Evolutionary conservation across 2,888 invertebrate species (phyloP).

Genomic region (Pyralis farinalis): DNA sequence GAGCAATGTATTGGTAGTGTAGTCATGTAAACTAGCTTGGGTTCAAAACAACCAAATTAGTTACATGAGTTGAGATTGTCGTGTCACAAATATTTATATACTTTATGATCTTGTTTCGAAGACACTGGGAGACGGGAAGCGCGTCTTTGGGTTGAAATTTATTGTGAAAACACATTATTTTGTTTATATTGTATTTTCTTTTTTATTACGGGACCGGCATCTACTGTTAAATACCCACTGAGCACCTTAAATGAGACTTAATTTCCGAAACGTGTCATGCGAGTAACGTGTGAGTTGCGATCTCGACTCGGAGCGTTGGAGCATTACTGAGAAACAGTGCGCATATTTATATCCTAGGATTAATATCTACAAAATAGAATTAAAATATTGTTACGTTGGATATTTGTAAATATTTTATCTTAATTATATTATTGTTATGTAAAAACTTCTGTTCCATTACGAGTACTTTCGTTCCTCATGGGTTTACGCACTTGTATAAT

Average conservation of each 20-base stretch:
- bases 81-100: too few species aligned
- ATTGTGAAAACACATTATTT: too few species aligned
- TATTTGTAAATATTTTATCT: constrained; percentile 59
- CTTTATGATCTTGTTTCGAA: too few species aligned
- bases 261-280: constrained; percentile 15
- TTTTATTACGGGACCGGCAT: too few species aligned
- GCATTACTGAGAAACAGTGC: constrained; percentile 2
- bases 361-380: constrained; percentile 21
- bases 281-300: constrained; percentile 10
- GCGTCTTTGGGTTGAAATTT: too few species aligned
- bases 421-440: constrained; percentile 59
- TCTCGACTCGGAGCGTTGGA: constrained; percentile 17
- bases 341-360: constrained; percentile 21
- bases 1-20: too few species aligned
- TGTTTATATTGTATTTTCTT: too few species aligned
- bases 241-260: neutral
- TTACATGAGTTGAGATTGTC: too few species aligned
- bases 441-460: constrained; percentile 62
- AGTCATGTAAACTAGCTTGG: too few species aligned
- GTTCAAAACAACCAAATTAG: too few species aligned
- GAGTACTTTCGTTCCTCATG: constrained; percentile 25
- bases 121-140: too few species aligned
- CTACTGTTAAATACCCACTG: neutral
- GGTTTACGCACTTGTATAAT: constrained; percentile 11
- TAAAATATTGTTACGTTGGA: constrained; percentile 53